Evolutionary conservation across 1,140 invertebrate genomes (phyloP), one percentile per base, ranked within the genome.

Genomic region (Mamestra configurata): DNA sequence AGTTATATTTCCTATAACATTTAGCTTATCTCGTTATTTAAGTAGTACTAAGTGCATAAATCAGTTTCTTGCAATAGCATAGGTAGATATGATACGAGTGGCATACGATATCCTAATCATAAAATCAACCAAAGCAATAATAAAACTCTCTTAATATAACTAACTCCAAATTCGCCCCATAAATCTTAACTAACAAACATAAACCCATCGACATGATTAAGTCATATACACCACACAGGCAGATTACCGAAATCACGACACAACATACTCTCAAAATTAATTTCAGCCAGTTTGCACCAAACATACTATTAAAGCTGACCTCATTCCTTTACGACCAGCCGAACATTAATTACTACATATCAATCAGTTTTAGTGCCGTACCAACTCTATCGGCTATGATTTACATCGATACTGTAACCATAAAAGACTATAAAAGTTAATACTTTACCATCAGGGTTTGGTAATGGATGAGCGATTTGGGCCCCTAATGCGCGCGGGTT

Each of bases 401-500:
- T 73, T 76, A 77, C 61, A 77, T 55, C 31, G 75, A 77, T 81
- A 83, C n/a, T 20, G 73, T 77, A 80, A 78, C 35, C 61, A 75
- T 61, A 35, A 61, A 75, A 79, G 43, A 76, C 83, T 79, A 86
- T 90, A 86, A 90, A 90, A 90, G 82, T 88, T 86, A 87, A 88
- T 87, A 86, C 80, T 82, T 84, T 68, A 79, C 79, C 81, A 79
- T 89, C 85, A 88, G 84, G 79, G 82, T 61, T 81, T 66, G 15
- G 79, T 90, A 89, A 90, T 87, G 83, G 84, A 89, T 88, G 85
- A 84, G 71, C 84, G 86, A 86, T 84, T 90, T 84, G 79, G 83
- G 79, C 72, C 80, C 82, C 88, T 89, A 90, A 89, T 88, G 85
- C 81, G 84, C 88, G 86, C 85, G 87, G 84, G 84, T 87, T 86